Evolutionary conservation across 2,888 invertebrate species (phyloP).

Genomic region (Hydroisotoma schaefferi): DNA sequence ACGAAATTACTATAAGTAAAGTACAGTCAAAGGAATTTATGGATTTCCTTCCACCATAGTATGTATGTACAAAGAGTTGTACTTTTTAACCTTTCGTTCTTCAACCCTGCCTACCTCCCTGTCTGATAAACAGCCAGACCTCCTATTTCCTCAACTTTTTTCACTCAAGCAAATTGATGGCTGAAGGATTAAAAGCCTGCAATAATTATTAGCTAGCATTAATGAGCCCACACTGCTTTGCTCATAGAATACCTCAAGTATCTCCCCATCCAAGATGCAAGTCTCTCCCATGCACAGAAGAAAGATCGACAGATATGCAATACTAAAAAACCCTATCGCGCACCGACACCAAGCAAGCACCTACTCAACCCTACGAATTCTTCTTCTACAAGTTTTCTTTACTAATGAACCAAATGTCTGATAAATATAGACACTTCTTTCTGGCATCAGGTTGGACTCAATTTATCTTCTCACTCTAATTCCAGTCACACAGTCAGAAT

Average conservation of each 20-base stretch:
- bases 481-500: too few relatives aligned
- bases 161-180: constrained; percentile 11
- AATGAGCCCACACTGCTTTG: constrained; percentile 18
- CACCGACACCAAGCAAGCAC: too few relatives aligned
- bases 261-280: too few relatives aligned
- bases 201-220: constrained; percentile 18
- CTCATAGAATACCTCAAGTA: constrained; percentile 4
- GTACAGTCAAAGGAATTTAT: neutral
- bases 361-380: constrained; percentile 1
- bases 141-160: neutral
- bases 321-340: too few relatives aligned
- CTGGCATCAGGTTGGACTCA: too few relatives aligned
- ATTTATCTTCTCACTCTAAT: too few relatives aligned
- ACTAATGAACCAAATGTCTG: constrained; percentile 9
- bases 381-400: neutral
- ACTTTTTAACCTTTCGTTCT: too few relatives aligned
- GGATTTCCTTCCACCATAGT: neutral
- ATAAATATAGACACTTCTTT: constrained; percentile 1
- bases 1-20: too few relatives aligned
- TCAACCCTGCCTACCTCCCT: too few relatives aligned
- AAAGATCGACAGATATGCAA: too few relatives aligned
- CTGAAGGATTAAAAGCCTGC: constrained; percentile 15
- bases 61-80: too few relatives aligned
- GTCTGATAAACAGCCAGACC: neutral
- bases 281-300: too few relatives aligned